Evolutionary conservation across 2,113 vertebrate species (phyloP), one percentile per base, ranked within the genome.

Genomic region (Pongo pygmaeus): DNA sequence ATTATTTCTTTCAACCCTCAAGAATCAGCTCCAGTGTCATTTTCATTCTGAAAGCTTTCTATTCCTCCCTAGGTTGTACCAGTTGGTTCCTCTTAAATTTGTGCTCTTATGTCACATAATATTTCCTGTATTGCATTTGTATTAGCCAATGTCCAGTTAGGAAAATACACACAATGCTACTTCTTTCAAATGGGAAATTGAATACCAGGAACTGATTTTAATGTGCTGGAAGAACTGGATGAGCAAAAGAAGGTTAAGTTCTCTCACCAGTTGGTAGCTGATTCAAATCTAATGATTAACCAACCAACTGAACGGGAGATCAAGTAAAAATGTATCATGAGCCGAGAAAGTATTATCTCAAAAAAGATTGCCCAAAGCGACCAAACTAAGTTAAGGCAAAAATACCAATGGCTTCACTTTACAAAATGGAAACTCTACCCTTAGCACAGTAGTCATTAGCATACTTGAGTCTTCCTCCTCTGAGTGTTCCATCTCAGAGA

Each of bases 341-440:
- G 11, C 55, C 23, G 57, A 59, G 27, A 75, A 84, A 84, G 14
- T 3, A 67, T 79, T 55, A 84, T 46, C 35, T 91, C 8, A 30
- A 67, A 88, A 64, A 79, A 67, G 13, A 40, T 22, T 46, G 2
- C 30, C 46, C 25, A n/a, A n/a, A 74, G 16, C 46, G 70, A 43
- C 23, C 38, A 27, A 35, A 50, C 6, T 55, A 75, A 59, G 81
- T 55, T 55, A 81, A 88, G 46, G n/a, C 64, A 89, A 81, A 94
- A 75, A 8, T 35, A 79, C 0, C 5, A 78, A 52, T 55, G 8
- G 14, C 17, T 61, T 43, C 8, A 27, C 4, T 61, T 43, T 89
- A 52, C 8, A 72, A 72, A 81, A 40, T n/a, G 13, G 17, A 67
- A 59, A 17, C 8, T 35, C 7, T 55, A 8, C 43, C 4, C 12